These are phyloP conservation scores for Lindbergichthys nudifrons DNA, from an alignment of 2,797 vertebrate genomes.

Conservation along the genomic window DNA sequence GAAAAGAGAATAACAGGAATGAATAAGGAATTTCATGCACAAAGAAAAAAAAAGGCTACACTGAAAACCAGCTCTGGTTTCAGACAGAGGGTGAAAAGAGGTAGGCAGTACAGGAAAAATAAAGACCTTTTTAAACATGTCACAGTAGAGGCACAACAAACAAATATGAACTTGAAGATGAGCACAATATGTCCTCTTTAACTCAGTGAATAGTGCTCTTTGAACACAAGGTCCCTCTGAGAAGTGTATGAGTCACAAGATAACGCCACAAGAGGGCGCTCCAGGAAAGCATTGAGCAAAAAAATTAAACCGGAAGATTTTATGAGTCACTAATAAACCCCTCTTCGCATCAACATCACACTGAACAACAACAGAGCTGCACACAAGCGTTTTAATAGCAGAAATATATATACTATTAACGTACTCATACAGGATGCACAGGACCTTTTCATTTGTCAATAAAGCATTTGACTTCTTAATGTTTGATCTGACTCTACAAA, in stretches of 20 bases:
- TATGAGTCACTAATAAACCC: neutral
- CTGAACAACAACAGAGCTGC: neutral
- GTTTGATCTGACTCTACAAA: too few relatives aligned
- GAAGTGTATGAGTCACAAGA: neutral
- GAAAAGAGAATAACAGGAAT: slow-evolving; percentile 1
- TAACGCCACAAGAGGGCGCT: slow-evolving; percentile 45
- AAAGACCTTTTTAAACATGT: too few relatives aligned
- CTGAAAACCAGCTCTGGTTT: neutral
- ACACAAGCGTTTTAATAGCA: neutral
- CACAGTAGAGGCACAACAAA: too few relatives aligned
- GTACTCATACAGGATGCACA: neutral
- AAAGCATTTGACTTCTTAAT: too few relatives aligned
- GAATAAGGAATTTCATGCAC: neutral
- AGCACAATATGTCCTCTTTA: too few relatives aligned
- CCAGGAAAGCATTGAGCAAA: neutral
- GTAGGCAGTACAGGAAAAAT: too few relatives aligned
- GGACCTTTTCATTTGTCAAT: too few relatives aligned
- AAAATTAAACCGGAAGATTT: neutral
- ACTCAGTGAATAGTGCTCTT: too few relatives aligned
- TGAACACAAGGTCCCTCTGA: too few relatives aligned
- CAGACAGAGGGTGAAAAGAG: too few relatives aligned
- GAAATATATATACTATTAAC: neutral
- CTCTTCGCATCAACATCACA: neutral
- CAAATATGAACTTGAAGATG: too few relatives aligned
- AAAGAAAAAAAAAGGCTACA: neutral